These are phyloP conservation scores for Drosophila kepulauana DNA, from an alignment of 1,140 invertebrate genomes.

Conservation along the genomic window DNA sequence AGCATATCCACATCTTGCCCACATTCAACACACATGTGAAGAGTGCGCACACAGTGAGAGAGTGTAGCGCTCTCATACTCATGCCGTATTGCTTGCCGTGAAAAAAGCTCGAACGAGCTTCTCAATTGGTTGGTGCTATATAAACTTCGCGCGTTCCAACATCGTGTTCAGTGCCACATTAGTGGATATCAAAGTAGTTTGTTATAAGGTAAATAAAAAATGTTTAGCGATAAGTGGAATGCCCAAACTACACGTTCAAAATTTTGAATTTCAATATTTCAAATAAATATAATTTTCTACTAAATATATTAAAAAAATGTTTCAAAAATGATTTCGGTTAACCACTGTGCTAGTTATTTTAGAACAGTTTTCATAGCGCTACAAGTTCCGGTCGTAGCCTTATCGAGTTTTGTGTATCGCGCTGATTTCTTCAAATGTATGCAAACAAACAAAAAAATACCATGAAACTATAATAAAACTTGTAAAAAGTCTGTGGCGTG, in stretches of 20 bases:
- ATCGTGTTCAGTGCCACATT: constrained; percentile 79
- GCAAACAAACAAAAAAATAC: constrained; percentile 28
- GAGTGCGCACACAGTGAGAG: constrained; percentile 26
- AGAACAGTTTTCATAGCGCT: constrained; percentile 30
- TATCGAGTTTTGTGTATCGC: constrained; percentile 61
- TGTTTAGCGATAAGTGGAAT: constrained; percentile 29
- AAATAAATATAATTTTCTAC: constrained; percentile 10
- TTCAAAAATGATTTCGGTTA: constrained; percentile 17
- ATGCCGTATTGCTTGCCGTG: constrained; percentile 58
- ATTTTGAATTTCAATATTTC: not conserved
- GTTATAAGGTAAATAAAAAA: constrained; percentile 77
- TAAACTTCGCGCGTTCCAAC: constrained; percentile 78
- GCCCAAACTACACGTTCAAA: constrained; percentile 45
- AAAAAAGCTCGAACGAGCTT: constrained; percentile 59
- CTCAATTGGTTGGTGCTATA: constrained; percentile 72
- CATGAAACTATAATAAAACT: constrained; percentile 27
- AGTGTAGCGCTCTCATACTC: constrained; percentile 26
- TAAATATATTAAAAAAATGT: constrained; percentile 4
- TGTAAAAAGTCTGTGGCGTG: constrained; percentile 50
- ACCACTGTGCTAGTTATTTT: constrained; percentile 42
- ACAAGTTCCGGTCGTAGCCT: constrained; percentile 65
- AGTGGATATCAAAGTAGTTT: constrained; percentile 81
- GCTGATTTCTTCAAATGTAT: constrained; percentile 47
- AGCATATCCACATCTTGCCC: constrained; percentile 32
- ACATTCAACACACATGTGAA: constrained; percentile 5